Base-by-base conservation (phyloP, 2,113 vertebrate genomes). In the Pandion haliaetus region DNA sequence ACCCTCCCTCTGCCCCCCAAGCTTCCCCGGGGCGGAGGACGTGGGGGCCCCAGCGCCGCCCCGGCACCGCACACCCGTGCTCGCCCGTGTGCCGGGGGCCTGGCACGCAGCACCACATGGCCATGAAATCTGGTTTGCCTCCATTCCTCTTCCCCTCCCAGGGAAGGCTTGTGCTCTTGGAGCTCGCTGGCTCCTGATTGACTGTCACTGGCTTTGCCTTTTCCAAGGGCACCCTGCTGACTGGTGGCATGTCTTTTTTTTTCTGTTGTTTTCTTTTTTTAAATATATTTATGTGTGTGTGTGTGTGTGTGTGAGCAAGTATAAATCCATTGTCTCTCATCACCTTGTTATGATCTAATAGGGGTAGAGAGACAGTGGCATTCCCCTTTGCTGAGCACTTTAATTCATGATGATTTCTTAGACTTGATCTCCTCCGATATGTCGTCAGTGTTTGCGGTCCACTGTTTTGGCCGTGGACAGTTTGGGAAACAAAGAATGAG, bases 321-420 rank as follows among this genome's bases (percentile, higher is more conserved):
- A 79, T 95, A 94, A 96, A 95, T 89, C 70, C 77, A 29, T 42
- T 47, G 54, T 90, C 89, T 96, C 94, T 96, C 94, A 89, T 86
- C 94, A 91, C 95, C 89, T 97, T 92, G 65, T 94, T 91, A 91
- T 9, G 65, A 77, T 94, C 93, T 84, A 79, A 85, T 52, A 55
- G 91, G 91, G 65, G 61, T 7, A 91, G 81, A 28, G 91, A 82
- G 83, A 24, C 86, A 52, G 78, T 55, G 73, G 90, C 8, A 3
- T 73, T 93, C 62, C 67, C 80, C 82, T 93, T 50, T 42, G 76
- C 80, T 23, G 62, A 89, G 92, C 82, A 8, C 93, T 97, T 82
- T 90, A 96, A 93, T 96, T 82, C 96, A n/a, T 58, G 86, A 93
- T 82, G 89, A 94, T 95, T 96, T 95, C 87, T 74, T 31, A 16